A percentile compares a stretch with the other conserved stretches of the same genome.
phyloP scores from a whole-genome alignment of 2,888 invertebrate species.

The Drosophila merina region DNA sequence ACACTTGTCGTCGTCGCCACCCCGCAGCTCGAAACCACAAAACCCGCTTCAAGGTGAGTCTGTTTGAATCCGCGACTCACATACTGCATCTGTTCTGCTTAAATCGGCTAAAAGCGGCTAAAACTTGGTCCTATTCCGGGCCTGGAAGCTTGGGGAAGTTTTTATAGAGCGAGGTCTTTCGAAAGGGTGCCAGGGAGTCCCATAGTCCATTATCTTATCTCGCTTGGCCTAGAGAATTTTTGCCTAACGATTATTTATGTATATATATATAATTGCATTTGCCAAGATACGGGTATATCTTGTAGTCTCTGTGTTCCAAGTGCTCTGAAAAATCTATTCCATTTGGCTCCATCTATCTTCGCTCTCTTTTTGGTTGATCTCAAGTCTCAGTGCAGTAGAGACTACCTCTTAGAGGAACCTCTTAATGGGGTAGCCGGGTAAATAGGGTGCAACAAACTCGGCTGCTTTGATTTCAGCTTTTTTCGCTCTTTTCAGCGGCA shows the following conservation, averaged over 20 bases:
- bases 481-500: constrained; percentile 40
- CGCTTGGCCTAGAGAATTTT: constrained; percentile 14
- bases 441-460: constrained; percentile 64
- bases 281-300: constrained; percentile 15
- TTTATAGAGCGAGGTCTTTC: no score
- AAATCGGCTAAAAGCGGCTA: not conserved
- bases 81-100: constrained; percentile 22
- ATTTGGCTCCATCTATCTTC: no score
- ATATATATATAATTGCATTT: constrained; percentile 22
- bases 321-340: no score
- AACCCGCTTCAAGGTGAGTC: constrained; percentile 74
- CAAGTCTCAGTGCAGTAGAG: not conserved
- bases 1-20: constrained; percentile 19
- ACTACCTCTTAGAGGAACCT: no score
- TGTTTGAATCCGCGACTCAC: constrained; percentile 65
- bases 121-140: not conserved
- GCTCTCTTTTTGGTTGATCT: no score
- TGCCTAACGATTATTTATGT: constrained; percentile 23
- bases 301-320: not conserved
- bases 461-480: constrained; percentile 60
- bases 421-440: not conserved
- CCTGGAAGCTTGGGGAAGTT: constrained; percentile 10
- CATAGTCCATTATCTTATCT: constrained; percentile 27
- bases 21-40: constrained; percentile 20
- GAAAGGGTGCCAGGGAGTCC: not conserved